Percentiles rank a stretch among this genome's conserved stretches.
Conservation (phyloP, 2,797 vertebrate species). For the Dermochelys coriacea region DNA sequence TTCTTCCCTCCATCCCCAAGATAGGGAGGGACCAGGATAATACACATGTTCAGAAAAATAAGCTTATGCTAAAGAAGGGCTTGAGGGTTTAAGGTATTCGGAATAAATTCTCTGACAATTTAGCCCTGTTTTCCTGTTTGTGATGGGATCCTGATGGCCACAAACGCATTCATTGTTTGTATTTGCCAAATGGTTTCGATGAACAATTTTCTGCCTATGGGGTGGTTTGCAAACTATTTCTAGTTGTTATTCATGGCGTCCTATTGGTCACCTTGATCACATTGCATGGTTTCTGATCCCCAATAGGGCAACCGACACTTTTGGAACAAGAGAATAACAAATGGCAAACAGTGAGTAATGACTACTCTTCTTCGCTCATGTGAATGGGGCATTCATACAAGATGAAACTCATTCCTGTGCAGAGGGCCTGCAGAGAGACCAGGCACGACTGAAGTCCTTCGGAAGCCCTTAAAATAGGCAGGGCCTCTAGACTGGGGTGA, state of each 20-base stretch:
- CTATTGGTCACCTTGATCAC: background rate
- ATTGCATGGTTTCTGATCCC: background rate
- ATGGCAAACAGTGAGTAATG: background rate
- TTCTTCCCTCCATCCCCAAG: constrained; percentile 16
- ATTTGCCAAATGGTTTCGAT: constrained; percentile 30
- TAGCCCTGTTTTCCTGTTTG: background rate
- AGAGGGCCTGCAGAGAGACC: accelerated
- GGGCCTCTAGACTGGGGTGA: background rate
- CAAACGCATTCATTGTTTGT: background rate
- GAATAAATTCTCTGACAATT: constrained; percentile 12
- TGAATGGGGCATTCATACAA: background rate
- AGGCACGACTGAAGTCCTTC: background rate
- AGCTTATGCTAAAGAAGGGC: background rate
- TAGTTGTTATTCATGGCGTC: background rate
- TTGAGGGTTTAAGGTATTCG: background rate
- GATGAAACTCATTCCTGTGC: background rate
- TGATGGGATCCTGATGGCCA: background rate
- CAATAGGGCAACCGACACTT: background rate
- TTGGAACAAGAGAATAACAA: background rate
- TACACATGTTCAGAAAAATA: background rate
- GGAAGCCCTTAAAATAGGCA: background rate
- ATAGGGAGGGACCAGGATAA: background rate
- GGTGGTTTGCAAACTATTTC: constrained; percentile 1
- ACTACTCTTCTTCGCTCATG: background rate
- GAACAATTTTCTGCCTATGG: background rate